A percentile compares a stretch with the other conserved stretches of the same genome.
Evolutionary conservation across 2,888 invertebrate species (phyloP).

Genomic region (Entomobrya proxima): DNA sequence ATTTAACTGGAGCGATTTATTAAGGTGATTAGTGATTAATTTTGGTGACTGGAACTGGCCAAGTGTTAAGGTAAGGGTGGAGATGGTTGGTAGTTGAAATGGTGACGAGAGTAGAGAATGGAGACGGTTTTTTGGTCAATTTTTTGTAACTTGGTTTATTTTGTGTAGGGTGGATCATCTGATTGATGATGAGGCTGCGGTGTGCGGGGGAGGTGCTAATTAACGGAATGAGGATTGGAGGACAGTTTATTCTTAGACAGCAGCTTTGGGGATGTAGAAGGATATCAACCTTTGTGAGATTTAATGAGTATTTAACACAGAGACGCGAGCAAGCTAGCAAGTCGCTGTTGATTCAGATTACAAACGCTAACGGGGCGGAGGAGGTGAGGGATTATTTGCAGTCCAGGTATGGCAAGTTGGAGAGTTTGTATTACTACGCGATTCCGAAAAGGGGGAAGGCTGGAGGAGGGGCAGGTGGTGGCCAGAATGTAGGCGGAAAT

Average conservation of each 20-base stretch:
- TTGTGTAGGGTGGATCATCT: too few species aligned
- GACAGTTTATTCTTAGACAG: not conserved
- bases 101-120: too few species aligned
- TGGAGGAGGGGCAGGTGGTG: not conserved
- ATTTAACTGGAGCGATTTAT: too few species aligned
- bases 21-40: too few species aligned
- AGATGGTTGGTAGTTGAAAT: not conserved
- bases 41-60: not conserved
- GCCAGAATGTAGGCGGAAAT: not conserved
- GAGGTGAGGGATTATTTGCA: conserved; percentile 68
- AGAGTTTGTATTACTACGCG: conserved; percentile 70
- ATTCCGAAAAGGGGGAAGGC: conserved; percentile 65
- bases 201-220: conserved; percentile 1
- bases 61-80: not conserved
- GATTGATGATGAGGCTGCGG: not conserved
- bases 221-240: conserved; percentile 25
- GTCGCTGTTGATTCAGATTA: conserved; percentile 71
- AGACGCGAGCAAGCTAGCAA: conserved; percentile 72
- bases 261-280: conserved; percentile 2
- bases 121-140: too few species aligned
- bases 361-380: conserved; percentile 43
- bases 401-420: conserved; percentile 69
- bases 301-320: conserved; percentile 67
- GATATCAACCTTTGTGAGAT: conserved; percentile 62
- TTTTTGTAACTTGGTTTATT: too few species aligned